Evolutionary conservation across 2,797 vertebrate genomes (phyloP), one percentile per base, ranked within the genome.

Genomic region (Odontamblyopus lacepedii): DNA sequence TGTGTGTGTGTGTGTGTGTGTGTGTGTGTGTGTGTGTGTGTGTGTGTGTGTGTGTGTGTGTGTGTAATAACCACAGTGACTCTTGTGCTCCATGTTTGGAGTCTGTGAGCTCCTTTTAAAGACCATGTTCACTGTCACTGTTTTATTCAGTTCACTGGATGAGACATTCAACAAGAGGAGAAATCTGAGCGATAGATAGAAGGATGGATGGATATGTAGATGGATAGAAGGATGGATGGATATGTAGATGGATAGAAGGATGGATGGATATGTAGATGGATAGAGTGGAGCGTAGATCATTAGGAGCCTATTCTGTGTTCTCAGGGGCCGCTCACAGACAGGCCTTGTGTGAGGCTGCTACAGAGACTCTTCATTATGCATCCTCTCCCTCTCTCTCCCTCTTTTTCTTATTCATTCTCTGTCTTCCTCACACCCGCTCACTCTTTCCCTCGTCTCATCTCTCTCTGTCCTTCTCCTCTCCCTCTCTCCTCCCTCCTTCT

Each of bases 271-370:
- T 38, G 23, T 26, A 23, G 62, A 63, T 44, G 18, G 63, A 27
- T 27, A 16, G 72, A 86, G 80, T 85, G 32, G 32, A 16, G 72
- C 84, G 80, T 85, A 18, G 61, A 63, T 88, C 88, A 89, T 88
- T 86, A 73, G 79, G 82, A 84, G 82, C 73, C 82, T 69, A 83
- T 89, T 84, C 83, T 77, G 75, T 82, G 69, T 59, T 69, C 71
- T 67, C 78, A 77, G 78, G 82, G 85, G 79, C 77, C 80, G 68
- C 81, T 84, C 84, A 64, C 87, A 88, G 83, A 87, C 85, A 86
- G 72, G 86, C 85, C 87, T 88, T 82, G 88, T 90, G 81, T 88
- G 84, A 87, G 84, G 78, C 73, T 61, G 15, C 81, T 75, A 79
- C 78, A 81, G 81, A 86, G 77, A 64, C 70, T 88, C 84, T 88